Base-by-base conservation (phyloP, 2,888 invertebrate species). In the Chironomus tentans region DNA sequence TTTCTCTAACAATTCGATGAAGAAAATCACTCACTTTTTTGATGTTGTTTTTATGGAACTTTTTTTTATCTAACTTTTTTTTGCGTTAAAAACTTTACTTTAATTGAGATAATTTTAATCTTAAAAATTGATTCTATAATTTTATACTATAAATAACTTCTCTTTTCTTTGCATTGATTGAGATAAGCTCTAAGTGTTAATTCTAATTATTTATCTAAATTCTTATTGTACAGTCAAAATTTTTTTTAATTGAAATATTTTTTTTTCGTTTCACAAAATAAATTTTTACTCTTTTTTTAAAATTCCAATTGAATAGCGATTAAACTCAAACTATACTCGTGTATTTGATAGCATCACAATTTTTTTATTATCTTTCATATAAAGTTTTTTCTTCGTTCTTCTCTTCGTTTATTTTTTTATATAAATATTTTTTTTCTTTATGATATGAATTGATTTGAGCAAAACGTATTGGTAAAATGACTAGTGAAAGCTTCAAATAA, bases 361-460 rank as follows among this genome's bases (percentile, higher is more conserved):
- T 18, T 56, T 18, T 56, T 38, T 38, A 38, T 38, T 38, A 38
- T 38, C 38, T 38, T 38, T 38, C 38, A 38, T 10, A 38, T 38
- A 38, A 38, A 38, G 38, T 38, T 38, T 65, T 65, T 12, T 65
- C 65, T 65, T 65, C 65, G 22, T 65, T 24, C 24, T 24, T 6
- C 12, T 65, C 21, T 10, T 65, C 18, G 24, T n/a, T 24, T 12
- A n/a, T 24, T 24, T 24, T 24, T 13, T 13, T 22, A 12, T 62
- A n/a, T 50, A 50, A 22, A 21, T 38, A 38, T 21, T 70, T 47
- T 18, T 70, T 48, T 56, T 62, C 12, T 38, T 46, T 74, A 10
- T 74, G 74, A 74, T 74, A 74, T 74, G 74, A 74, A 65, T 74
- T 48, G 74, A 65, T 74, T 74, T 48, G 74, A 74, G 22, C 62